Evolutionary conservation across 2,797 vertebrate genomes (phyloP).

Genomic region (Chiroxiphia lanceolata): DNA sequence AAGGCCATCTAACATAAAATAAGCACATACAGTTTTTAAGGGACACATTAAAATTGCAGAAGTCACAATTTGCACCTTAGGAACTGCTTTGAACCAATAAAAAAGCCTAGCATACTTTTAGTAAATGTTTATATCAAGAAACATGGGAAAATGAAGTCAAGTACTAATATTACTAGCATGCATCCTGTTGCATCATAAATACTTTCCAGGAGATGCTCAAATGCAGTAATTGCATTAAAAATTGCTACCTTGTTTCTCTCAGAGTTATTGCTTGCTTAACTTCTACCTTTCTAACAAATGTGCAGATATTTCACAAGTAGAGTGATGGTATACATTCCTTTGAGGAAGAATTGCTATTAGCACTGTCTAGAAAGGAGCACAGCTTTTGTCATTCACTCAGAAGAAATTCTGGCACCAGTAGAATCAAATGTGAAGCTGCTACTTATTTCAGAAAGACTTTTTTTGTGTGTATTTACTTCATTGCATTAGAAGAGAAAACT

Average conservation of each 20-base stretch:
- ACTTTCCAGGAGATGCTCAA: constrained; percentile 6
- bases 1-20: neutral
- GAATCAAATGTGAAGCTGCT: neutral
- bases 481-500: neutral
- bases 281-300: neutral
- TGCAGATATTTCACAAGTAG: neutral
- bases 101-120: neutral
- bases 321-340: neutral
- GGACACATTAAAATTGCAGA: neutral
- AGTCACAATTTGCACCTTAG: constrained; percentile 3
- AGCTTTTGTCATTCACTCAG: neutral
- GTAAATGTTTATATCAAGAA: neutral
- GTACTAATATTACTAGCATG: neutral
- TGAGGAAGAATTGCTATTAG: neutral
- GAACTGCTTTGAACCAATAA: constrained; percentile 27
- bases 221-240: constrained; percentile 5
- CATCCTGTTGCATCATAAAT: constrained; percentile 5
- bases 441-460: neutral
- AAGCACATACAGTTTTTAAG: constrained; percentile 66
- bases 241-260: neutral
- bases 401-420: neutral
- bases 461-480: neutral
- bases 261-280: neutral
- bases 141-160: neutral
- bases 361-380: neutral